Evolutionary conservation across 2,888 invertebrate genomes (phyloP).

Genomic region (Drosophila cognata): DNA sequence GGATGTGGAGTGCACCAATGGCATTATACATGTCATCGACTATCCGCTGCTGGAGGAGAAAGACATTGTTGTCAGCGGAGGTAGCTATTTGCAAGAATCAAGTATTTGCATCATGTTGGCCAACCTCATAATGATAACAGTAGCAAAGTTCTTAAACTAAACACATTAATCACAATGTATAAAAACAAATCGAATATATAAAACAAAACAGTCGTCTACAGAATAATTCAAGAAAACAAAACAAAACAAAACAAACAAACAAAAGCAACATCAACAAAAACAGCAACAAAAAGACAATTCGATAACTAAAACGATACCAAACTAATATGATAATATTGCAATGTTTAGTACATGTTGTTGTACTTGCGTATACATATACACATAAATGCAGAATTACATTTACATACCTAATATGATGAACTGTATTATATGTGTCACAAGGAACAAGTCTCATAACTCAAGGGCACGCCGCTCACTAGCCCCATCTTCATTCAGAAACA

Average conservation of each 20-base stretch:
- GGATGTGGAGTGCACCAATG: conserved; percentile 97
- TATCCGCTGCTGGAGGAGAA: conserved; percentile 93
- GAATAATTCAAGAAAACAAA: conserved; percentile 36
- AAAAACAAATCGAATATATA: conserved; percentile 51
- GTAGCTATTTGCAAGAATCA: conserved; percentile 84
- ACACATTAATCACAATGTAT: conserved; percentile 65
- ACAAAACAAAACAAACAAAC: conserved; percentile 17
- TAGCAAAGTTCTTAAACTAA: conserved; percentile 84
- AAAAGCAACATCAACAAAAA: conserved; percentile 12
- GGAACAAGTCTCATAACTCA: conserved; percentile 35
- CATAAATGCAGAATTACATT: conserved; percentile 22
- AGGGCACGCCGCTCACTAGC: conserved; percentile 31
- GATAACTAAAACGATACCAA: conserved; percentile 45
- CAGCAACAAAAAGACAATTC: conserved; percentile 32
- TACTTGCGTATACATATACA: conserved; percentile 30
- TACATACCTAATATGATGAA: conserved; percentile 35
- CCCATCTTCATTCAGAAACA: conserved; percentile 25
- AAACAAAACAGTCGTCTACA: conserved; percentile 67
- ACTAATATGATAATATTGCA: conserved; percentile 56
- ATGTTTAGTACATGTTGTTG: conserved; percentile 58
- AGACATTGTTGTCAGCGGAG: conserved; percentile 89
- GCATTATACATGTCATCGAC: conserved; percentile 97
- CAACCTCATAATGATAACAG: conserved; percentile 84
- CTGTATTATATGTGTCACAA: conserved; percentile 76
- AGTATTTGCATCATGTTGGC: conserved; percentile 84